Percentiles rank a stretch among this genome's conserved stretches.
These are phyloP conservation scores for Lepidochrysops patricia DNA, from an alignment of 2,888 invertebrate genomes.

Conservation along the genomic window DNA sequence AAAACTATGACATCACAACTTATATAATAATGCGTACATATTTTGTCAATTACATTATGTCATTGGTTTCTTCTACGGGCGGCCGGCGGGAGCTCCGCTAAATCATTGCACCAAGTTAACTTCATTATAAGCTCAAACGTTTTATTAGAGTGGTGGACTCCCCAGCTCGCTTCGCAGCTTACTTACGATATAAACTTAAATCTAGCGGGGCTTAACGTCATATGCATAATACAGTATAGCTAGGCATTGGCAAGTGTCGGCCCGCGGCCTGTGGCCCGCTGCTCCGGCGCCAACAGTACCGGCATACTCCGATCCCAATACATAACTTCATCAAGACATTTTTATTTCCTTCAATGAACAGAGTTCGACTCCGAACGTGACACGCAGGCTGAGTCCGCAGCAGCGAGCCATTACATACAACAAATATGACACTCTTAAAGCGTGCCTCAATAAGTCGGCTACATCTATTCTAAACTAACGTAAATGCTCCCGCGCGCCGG, in stretches of 20 bases:
- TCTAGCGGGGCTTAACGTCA: slow-evolving; percentile 11
- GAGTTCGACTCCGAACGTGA: neutral
- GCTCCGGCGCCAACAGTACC: slow-evolving; percentile 3
- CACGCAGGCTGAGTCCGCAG: slow-evolving; percentile 23
- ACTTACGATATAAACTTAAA: slow-evolving; percentile 13
- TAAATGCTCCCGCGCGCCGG: slow-evolving; percentile 27
- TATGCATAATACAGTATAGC: slow-evolving; percentile 35
- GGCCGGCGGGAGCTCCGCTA: neutral
- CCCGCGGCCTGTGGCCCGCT: slow-evolving; percentile 28
- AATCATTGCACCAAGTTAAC: neutral
- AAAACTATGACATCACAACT: slow-evolving; percentile 15
- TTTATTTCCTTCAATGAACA: neutral
- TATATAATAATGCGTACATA: slow-evolving; percentile 16
- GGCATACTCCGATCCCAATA: too few relatives aligned
- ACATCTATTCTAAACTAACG: slow-evolving; percentile 21
- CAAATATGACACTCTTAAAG: slow-evolving; percentile 52
- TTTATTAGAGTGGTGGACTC: neutral
- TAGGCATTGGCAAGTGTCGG: slow-evolving; percentile 66
- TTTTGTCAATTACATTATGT: slow-evolving; percentile 13
- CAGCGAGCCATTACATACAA: slow-evolving; percentile 31
- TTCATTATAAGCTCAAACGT: neutral
- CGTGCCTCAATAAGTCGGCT: slow-evolving; percentile 36
- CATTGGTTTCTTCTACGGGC: slow-evolving; percentile 15
- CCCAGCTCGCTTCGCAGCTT: slow-evolving; percentile 6
- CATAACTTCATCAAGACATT: neutral